Conservation (phyloP, 2,113 vertebrate genomes). For the Laterallus jamaicensis region DNA sequence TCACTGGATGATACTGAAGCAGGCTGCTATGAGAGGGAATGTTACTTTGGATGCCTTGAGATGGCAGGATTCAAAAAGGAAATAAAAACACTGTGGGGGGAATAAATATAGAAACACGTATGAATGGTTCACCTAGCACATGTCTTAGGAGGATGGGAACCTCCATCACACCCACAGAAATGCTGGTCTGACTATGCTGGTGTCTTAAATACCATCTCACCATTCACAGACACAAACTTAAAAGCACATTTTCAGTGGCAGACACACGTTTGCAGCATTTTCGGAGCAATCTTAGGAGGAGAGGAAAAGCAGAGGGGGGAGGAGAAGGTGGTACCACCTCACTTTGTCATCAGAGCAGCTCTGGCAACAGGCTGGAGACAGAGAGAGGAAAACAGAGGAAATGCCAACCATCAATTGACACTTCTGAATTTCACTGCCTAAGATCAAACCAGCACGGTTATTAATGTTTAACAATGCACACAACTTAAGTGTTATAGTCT, state of each 20-base stretch:
- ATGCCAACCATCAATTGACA: neutral
- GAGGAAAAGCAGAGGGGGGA: neutral
- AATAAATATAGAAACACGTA: neutral
- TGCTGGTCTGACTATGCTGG: neutral
- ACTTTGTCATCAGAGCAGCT: neutral
- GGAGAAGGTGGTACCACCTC: neutral
- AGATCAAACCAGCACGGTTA: neutral
- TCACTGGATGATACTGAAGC: neutral
- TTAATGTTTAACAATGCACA: neutral
- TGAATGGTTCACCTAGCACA: neutral
- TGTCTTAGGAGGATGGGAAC: accelerated
- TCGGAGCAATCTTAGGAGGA: neutral
- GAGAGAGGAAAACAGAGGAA: neutral
- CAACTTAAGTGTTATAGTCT: neutral
- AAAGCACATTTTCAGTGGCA: neutral
- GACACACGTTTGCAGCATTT: neutral
- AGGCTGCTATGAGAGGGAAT: neutral
- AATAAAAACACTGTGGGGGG: neutral
- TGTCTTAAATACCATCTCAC: neutral
- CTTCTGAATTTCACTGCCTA: neutral
- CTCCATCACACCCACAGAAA: neutral
- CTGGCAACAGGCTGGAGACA: neutral
- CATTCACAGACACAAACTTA: neutral
- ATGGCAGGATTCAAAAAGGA: neutral
- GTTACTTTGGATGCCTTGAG: neutral